phyloP scores from a whole-genome alignment of 2,797 vertebrate species.

The Psittacula echo region DNA sequence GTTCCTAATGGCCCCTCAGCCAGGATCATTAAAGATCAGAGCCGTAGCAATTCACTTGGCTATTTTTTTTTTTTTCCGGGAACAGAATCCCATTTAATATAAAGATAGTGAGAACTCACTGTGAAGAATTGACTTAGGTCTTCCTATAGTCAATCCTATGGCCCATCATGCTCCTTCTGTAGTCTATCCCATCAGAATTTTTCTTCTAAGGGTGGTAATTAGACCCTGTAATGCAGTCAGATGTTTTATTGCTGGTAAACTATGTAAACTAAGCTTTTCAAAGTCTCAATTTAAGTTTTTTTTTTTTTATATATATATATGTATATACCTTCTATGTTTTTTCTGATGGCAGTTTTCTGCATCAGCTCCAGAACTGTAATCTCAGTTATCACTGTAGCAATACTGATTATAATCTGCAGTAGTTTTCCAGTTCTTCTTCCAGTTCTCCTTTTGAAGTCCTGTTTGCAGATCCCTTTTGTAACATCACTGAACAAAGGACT shows the following conservation, averaged over 20 bases:
- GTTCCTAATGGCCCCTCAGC: background rate
- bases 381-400: background rate
- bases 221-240: background rate
- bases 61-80: fast-evolving
- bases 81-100: background rate
- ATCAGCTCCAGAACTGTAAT: background rate
- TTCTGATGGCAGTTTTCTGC: background rate
- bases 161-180: background rate
- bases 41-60: background rate
- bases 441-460: background rate
- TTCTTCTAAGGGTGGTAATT: background rate
- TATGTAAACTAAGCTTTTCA: background rate
- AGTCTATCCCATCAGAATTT: background rate
- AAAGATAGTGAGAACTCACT: background rate
- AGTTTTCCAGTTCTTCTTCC: background rate
- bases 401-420: background rate
- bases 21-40: background rate
- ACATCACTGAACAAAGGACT: background rate
- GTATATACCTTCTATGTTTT: background rate
- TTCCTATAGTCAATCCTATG: background rate
- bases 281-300: background rate
- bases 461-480: background rate
- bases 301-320: background rate
- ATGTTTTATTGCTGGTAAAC: background rate
- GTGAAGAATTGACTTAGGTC: background rate